Conservation (phyloP, 2,888 invertebrate species). For the Tachystola acroxantha region DNA sequence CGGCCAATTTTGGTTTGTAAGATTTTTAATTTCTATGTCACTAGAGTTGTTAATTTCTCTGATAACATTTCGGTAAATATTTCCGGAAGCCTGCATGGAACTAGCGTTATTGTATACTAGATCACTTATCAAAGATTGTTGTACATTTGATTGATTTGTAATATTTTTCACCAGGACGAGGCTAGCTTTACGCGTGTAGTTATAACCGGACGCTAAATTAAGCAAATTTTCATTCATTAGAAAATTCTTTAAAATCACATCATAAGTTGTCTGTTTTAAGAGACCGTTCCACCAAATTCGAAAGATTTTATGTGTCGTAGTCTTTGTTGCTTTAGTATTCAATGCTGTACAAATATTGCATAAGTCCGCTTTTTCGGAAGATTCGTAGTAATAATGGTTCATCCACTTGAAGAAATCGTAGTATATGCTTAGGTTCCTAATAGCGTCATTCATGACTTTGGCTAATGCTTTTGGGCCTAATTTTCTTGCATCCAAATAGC, state of each 20-base stretch:
- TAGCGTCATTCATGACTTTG: constrained; percentile 19
- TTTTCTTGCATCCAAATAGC: constrained; percentile 24
- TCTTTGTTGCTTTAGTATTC: constrained; percentile 13
- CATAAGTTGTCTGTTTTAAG: neutral
- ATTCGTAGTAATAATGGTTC: constrained; percentile 20
- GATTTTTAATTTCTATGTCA: no score
- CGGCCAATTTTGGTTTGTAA: no score
- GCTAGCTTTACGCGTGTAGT: neutral
- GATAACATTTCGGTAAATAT: no score
- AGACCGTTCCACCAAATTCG: constrained; percentile 22
- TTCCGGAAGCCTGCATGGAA: no score
- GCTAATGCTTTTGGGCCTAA: constrained; percentile 22
- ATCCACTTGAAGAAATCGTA: constrained; percentile 27
- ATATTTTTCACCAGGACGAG: neutral
- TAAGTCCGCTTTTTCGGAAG: constrained; percentile 11
- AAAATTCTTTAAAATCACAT: neutral
- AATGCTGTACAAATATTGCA: constrained; percentile 22
- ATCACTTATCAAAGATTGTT: no score
- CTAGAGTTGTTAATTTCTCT: no score
- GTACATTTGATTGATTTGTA: neutral
- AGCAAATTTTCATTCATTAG: neutral
- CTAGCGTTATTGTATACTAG: no score
- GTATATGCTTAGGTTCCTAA: constrained; percentile 17
- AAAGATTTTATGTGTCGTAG: constrained; percentile 15
- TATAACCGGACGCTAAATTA: neutral